Conservation (phyloP, 1,140 invertebrate genomes). For the Pomacea maculata region DNA sequence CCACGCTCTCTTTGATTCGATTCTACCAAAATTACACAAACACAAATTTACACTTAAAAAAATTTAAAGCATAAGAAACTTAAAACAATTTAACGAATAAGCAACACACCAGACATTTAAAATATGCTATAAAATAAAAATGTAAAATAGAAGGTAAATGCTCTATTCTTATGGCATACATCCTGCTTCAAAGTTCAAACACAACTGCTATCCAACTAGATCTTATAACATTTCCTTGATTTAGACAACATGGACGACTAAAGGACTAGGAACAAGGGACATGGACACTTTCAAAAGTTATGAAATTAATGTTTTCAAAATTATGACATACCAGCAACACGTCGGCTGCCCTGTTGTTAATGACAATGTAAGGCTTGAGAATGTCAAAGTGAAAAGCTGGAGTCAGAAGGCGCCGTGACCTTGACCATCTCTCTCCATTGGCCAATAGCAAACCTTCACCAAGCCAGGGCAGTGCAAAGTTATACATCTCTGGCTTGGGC, state of each 20-base stretch:
- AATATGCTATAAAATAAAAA: no score
- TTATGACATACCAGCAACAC: slow-evolving; percentile 23
- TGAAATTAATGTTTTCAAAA: neutral
- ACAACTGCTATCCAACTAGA: neutral
- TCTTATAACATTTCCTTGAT: neutral
- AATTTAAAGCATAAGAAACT: neutral
- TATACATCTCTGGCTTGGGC: slow-evolving; percentile 11
- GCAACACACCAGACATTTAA: no score
- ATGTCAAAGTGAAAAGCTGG: slow-evolving; percentile 90
- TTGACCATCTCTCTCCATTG: slow-evolving; percentile 80
- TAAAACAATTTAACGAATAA: no score
- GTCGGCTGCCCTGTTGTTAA: slow-evolving; percentile 74
- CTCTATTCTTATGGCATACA: neutral
- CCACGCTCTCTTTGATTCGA: slow-evolving; percentile 29
- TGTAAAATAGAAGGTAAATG: no score
- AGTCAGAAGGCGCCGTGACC: slow-evolving; percentile 83
- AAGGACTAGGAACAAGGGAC: neutral
- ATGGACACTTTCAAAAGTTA: neutral
- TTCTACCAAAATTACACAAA: slow-evolving; percentile 26
- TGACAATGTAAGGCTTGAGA: slow-evolving; percentile 81
- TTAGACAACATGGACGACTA: neutral
- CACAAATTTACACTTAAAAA: neutral
- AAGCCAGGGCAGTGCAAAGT: slow-evolving; percentile 27
- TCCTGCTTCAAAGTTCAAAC: no score
- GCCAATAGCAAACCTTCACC: slow-evolving; percentile 58